A percentile compares a stretch with the other conserved stretches of the same genome.
phyloP scores from a whole-genome alignment of 2,888 invertebrate genomes.

The Idaea aversata region DNA sequence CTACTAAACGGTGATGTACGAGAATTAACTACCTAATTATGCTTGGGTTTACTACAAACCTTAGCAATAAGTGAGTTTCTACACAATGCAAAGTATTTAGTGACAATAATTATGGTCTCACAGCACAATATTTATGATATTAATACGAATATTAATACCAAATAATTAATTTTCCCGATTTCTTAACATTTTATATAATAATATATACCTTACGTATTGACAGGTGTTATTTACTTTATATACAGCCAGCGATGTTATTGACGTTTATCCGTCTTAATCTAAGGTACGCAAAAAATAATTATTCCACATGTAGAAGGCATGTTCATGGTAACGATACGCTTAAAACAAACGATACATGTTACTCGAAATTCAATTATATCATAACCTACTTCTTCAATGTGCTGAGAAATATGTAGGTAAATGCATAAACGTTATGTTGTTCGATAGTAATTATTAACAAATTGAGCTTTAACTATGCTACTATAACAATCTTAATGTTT shows the following conservation, averaged over 20 bases:
- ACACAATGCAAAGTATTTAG: conserved; percentile 43
- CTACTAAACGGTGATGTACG: conserved; percentile 20
- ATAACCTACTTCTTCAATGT: background rate
- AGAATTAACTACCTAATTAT: conserved; percentile 24
- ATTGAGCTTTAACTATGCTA: conserved; percentile 69
- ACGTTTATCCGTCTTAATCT: conserved; percentile 35
- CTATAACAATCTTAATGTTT: conserved; percentile 24
- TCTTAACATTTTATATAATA: conserved; percentile 19
- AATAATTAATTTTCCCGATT: conserved; percentile 7
- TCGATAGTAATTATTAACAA: conserved; percentile 46
- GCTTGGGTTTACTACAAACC: conserved; percentile 23
- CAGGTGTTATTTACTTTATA: conserved; percentile 41
- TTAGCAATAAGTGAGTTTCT: conserved; percentile 26
- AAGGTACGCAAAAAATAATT: conserved; percentile 53
- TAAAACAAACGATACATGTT: conserved; percentile 13
- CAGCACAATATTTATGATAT: conserved; percentile 51
- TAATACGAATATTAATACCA: conserved; percentile 12
- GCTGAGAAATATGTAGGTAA: conserved; percentile 5
- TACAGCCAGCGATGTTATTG: conserved; percentile 43
- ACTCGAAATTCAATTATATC: conserved; percentile 15
- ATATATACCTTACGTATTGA: conserved; percentile 47
- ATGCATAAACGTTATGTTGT: conserved; percentile 40
- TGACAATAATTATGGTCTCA: conserved; percentile 51
- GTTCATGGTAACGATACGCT: conserved; percentile 56
- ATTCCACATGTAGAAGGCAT: conserved; percentile 64